Conservation (phyloP, 2,113 vertebrate genomes). For the Cryptotis parvus region DNA sequence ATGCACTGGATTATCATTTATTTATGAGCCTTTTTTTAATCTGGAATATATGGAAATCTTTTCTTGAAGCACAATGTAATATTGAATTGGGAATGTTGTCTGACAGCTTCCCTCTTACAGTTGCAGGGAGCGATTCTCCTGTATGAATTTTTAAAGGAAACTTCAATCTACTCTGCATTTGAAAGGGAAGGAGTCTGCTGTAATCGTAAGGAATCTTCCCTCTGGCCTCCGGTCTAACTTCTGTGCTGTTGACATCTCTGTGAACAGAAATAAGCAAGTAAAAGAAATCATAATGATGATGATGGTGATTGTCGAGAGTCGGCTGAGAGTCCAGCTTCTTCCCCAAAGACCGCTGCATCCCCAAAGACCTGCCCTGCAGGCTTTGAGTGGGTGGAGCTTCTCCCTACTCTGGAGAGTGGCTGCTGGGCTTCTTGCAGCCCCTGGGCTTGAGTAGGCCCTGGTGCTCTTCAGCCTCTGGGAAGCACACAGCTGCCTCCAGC, state of each 20-base stretch:
- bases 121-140: constrained; percentile 84
- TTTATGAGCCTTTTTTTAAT: constrained; percentile 95
- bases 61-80: constrained; percentile 93
- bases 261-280: not conserved
- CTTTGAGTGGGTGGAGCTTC: too few species aligned
- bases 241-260: constrained; percentile 66
- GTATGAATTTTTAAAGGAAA: constrained; percentile 90
- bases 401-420: too few species aligned
- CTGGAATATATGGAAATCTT: constrained; percentile 97
- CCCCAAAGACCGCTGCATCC: not conserved
- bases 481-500: not conserved
- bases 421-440: too few species aligned
- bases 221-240: constrained; percentile 46
- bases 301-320: constrained; percentile 37
- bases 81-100: constrained; percentile 91
- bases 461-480: not conserved
- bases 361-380: too few species aligned
- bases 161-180: constrained; percentile 84
- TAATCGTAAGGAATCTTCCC: constrained; percentile 81
- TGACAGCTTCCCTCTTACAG: constrained; percentile 88
- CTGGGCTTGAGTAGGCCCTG: not conserved
- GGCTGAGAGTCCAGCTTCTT: constrained; percentile 50
- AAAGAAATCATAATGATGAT: not conserved
- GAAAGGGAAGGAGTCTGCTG: constrained; percentile 81
- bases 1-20: constrained; percentile 96